A percentile compares a stretch with the other conserved stretches of the same genome.
phyloP scores from a whole-genome alignment of 1,140 invertebrate species.

The Latrodectus geometricus region DNA sequence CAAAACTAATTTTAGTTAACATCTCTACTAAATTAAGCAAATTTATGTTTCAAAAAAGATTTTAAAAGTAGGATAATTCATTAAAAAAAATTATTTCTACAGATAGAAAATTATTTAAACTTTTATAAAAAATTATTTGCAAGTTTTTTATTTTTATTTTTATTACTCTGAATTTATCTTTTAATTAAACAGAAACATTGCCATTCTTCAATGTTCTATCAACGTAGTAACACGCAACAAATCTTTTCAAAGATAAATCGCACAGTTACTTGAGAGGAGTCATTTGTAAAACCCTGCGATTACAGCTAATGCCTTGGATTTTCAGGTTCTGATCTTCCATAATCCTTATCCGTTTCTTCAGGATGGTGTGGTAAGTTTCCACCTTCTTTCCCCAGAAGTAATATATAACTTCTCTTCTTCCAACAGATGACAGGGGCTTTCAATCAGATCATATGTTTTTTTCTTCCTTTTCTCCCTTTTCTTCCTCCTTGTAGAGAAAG shows the following conservation, averaged over 20 bases:
- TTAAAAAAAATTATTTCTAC: too few relatives aligned
- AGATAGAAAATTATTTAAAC: too few relatives aligned
- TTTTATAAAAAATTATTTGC: too few relatives aligned
- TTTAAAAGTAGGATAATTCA: too few relatives aligned
- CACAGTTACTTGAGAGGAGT: neutral
- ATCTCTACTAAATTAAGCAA: too few relatives aligned
- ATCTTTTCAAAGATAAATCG: neutral
- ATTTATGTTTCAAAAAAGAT: too few relatives aligned
- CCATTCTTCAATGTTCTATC: too few relatives aligned
- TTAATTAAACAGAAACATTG: too few relatives aligned
- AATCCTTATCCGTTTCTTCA: slow-evolving; percentile 31
- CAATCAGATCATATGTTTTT: slow-evolving; percentile 39
- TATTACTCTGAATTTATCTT: too few relatives aligned
- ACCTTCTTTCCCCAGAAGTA: neutral
- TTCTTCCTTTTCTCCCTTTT: neutral
- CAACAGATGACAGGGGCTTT: slow-evolving; percentile 54
- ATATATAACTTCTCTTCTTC: slow-evolving; percentile 45
- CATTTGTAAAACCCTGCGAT: slow-evolving; percentile 1
- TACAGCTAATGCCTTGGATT: slow-evolving; percentile 27
- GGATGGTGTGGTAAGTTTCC: slow-evolving; percentile 2
- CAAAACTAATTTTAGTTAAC: too few relatives aligned
- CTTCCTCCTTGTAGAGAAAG: neutral
- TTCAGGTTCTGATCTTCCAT: neutral
- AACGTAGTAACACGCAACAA: neutral
- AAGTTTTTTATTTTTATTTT: too few relatives aligned